Percentiles rank a stretch among this genome's conserved stretches.
Conservation (phyloP, 2,113 vertebrate species). For the Promerops cafer region DNA sequence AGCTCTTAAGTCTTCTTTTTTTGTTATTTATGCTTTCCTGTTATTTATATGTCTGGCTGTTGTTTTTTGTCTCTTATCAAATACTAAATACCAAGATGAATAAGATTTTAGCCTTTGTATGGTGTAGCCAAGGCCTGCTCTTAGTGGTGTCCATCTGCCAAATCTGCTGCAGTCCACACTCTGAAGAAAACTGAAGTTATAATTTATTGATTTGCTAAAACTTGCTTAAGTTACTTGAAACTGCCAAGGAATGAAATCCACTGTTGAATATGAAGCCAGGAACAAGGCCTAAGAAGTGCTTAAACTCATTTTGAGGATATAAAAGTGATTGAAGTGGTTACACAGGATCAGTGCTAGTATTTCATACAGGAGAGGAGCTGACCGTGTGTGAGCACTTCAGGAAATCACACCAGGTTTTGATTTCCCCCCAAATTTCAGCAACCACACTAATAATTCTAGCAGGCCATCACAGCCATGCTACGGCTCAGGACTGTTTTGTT, state of each 20-base stretch:
- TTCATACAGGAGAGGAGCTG: background rate
- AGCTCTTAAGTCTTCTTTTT: background rate
- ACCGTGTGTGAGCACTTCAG: background rate
- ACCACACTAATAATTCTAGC: background rate
- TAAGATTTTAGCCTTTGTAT: background rate
- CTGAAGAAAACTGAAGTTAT: background rate
- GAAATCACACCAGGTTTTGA: conserved; percentile 12
- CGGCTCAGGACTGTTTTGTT: background rate
- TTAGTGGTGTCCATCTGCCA: background rate
- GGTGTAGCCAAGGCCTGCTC: background rate
- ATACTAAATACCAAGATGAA: background rate
- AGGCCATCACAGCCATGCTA: background rate
- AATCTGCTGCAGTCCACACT: background rate
- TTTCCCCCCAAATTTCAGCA: conserved; percentile 21
- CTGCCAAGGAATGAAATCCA: background rate
- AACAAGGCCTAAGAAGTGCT: background rate
- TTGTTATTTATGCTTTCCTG: background rate
- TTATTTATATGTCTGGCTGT: background rate
- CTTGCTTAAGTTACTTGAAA: background rate
- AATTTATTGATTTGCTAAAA: background rate
- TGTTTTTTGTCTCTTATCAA: background rate
- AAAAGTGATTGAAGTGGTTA: background rate
- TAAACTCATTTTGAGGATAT: background rate
- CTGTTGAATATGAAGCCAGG: background rate
- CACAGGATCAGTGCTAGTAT: background rate